Evolutionary conservation across 2,888 invertebrate species (phyloP), one percentile per base, ranked within the genome.

Genomic region (Myopa testacea): DNA sequence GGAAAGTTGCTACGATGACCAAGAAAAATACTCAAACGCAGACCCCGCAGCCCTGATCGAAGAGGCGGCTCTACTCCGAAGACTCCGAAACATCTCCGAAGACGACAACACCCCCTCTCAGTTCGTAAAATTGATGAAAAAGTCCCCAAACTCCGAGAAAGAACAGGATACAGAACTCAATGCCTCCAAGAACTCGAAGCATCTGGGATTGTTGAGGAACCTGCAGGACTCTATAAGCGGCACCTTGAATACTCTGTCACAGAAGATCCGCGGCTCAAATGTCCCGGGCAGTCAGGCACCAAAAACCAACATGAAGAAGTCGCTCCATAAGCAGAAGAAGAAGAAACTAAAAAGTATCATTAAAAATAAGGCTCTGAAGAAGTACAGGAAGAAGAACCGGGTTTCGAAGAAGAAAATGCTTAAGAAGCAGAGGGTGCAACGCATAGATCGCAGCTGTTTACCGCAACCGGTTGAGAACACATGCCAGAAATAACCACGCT

Each of bases 221-320:
- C 62, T 73, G 19, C n/a, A 63, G 19, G 45, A 37, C 50, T 62
- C 60, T n/a, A 45, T 73, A 8, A 45, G 62, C 16, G 62, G 26
- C 26, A 73, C 60, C 26, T 62, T 19, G 16, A 60, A 45, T n/a
- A 19, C 62, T 0, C 26, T 73, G 16, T 8, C 37, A 37, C 37
- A 65, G 38, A 38, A 38, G 65, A 38, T 38, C 14, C 38, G 38
- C 34, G 65, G 38, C 38, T 38, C 65, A 19, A 26, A 62, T 62
- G 62, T 8, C 10, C 7, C 62, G n/a, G 45, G 10, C 55, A 50
- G 50, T 14, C 50, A 50, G 50, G 8, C 50, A 8, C 1, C 34
- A 34, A 10, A 26, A 19, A 34, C 5, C 34, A 38, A 65, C 14
- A 38, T 12, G 38, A 38, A 38, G 37, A 52, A 45, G 26, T 69